A percentile compares a stretch with the other conserved stretches of the same genome.
Evolutionary conservation across 2,888 invertebrate genomes (phyloP).

Genomic region (Conistra vaccinii): DNA sequence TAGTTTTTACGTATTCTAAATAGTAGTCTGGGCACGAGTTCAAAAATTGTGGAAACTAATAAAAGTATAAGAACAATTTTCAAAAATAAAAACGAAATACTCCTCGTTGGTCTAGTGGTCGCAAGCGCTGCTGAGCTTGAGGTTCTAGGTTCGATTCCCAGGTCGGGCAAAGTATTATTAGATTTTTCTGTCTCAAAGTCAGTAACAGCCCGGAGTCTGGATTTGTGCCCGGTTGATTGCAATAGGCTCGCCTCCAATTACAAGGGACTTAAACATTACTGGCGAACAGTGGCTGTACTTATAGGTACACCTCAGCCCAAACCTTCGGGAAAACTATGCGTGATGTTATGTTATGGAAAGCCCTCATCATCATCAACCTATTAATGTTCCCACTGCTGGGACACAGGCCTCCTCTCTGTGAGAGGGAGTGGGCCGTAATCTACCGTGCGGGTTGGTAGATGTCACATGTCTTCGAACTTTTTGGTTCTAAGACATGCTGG

Average conservation of each 20-base stretch:
- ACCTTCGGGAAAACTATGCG: background rate
- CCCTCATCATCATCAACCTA: too few relatives aligned
- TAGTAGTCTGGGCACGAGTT: constrained; percentile 1
- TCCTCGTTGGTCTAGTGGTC: background rate
- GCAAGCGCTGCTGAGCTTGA: background rate
- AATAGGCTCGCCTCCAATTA: background rate
- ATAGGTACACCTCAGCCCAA: background rate
- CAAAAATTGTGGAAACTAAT: constrained; percentile 20
- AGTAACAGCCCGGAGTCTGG: background rate
- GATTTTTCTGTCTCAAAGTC: background rate
- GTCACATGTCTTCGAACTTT: too few relatives aligned
- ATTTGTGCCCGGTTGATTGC: background rate
- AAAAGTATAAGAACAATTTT: background rate
- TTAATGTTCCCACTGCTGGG: too few relatives aligned
- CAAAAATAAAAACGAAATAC: background rate
- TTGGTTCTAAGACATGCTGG: too few relatives aligned
- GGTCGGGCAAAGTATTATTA: background rate
- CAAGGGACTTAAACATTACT: background rate
- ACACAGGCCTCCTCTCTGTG: too few relatives aligned
- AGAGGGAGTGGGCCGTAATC: too few relatives aligned
- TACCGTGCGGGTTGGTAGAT: too few relatives aligned
- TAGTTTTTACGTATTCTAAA: constrained; percentile 19
- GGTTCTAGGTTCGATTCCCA: background rate
- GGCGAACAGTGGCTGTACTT: background rate
- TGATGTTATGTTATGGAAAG: too few relatives aligned